Evolutionary conservation across 1,140 invertebrate species (phyloP), one percentile per base, ranked within the genome.

Genomic region (Drosophila carrolli): DNA sequence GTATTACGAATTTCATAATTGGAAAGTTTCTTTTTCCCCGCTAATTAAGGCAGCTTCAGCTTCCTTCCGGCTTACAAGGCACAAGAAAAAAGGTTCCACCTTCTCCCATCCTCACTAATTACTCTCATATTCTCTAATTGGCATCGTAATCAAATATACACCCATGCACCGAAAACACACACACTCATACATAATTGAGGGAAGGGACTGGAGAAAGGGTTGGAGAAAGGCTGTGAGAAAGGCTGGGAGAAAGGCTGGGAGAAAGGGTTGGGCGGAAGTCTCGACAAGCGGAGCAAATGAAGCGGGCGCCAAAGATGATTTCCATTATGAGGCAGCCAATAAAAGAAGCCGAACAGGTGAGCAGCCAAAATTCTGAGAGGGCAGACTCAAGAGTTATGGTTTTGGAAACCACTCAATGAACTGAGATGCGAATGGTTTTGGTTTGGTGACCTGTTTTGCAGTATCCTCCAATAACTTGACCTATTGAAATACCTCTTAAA

Each of bases 91-190:
- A 43, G 41, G 37, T 43, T 23, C 5, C 56, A 57, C 70, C 43
- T 51, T 11, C 23, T 29, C 51, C 66, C 43, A 54, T 27, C 27
- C 16, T 38, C 8, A 5, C 23, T 13, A 11, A 27, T 55, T 13
- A 14, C 40, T 37, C 32, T 50, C 68, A 47, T 54, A 46, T 46
- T 51, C 40, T 68, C 58, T 88, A 86, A 86, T 86, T 88, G 83
- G 79, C 75, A 86, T 76, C 75, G 78, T 88, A 88, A 86, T 88
- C 77, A 86, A 82, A 82, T 78, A 71, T 75, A 81, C 78, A 75
- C 74, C 44, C 62, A 43, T 51, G 14, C 37, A 8, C 35, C 29
- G 8, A 10, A 27, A 59, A 61, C 63, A 11, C 57, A 50, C 66
- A 50, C 66, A 47, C 61, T 74, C 67, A 61, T 76, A 63, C 66